Percentiles rank a stretch among this genome's conserved stretches.
These are phyloP conservation scores for Drosophila mojavensis DNA, from an alignment of 1,140 invertebrate species.

Conservation along the genomic window DNA sequence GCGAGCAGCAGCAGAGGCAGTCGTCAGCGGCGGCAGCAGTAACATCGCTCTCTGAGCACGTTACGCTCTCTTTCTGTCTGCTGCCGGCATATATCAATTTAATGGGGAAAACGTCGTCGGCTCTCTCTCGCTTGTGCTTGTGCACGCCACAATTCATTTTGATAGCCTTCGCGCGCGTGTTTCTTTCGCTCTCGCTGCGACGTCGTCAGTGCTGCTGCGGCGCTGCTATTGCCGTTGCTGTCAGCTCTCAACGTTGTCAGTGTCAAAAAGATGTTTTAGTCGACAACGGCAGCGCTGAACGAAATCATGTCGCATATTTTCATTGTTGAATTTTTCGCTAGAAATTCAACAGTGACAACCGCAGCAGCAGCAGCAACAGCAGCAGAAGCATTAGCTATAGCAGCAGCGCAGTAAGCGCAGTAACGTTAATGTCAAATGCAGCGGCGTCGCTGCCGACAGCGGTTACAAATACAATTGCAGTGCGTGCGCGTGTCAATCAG, in stretches of 20 bases:
- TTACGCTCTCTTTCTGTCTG: slow-evolving; percentile 49
- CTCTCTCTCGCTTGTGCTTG: slow-evolving; percentile 44
- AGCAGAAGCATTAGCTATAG: slow-evolving; percentile 38
- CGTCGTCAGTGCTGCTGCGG: slow-evolving; percentile 20
- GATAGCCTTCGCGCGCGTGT: slow-evolving; percentile 51
- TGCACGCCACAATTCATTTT: slow-evolving; percentile 62
- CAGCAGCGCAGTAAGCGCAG: slow-evolving; percentile 45
- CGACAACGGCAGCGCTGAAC: slow-evolving; percentile 73
- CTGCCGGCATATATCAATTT: slow-evolving; percentile 73
- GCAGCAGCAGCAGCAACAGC: slow-evolving; percentile 35
- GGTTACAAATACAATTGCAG: slow-evolving; percentile 25
- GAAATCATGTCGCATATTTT: slow-evolving; percentile 80
- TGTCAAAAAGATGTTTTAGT: slow-evolving; percentile 84
- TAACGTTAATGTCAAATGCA: slow-evolving; percentile 22
- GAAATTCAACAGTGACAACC: slow-evolving; percentile 55
- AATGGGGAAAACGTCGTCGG: slow-evolving; percentile 66
- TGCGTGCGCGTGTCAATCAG: slow-evolving; percentile 50
- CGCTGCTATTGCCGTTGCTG: slow-evolving; percentile 48
- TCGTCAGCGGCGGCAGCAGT: slow-evolving; percentile 11
- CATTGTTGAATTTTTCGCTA: slow-evolving; percentile 64
- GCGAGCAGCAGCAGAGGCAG: slow-evolving; percentile 5
- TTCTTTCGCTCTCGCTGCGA: slow-evolving; percentile 35
- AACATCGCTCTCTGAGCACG: slow-evolving; percentile 28
- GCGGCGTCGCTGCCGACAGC: slow-evolving; percentile 39
- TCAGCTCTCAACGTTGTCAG: slow-evolving; percentile 80